phyloP scores from a whole-genome alignment of 2,113 vertebrate species.

The Neotoma lepida region DNA sequence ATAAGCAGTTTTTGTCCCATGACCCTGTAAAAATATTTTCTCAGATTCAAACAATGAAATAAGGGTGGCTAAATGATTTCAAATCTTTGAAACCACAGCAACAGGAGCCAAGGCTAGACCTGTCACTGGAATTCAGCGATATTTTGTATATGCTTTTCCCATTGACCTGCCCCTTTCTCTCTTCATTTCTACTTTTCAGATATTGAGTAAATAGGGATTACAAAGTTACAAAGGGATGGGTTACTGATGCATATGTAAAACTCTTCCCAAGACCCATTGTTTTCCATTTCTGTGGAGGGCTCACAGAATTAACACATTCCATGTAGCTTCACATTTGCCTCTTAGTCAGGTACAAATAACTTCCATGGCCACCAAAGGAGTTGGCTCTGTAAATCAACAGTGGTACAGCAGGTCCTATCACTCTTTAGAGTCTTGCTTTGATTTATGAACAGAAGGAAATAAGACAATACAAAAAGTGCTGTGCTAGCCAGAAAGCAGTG shows the following conservation, averaged over 20 bases:
- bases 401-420: neutral
- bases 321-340: neutral
- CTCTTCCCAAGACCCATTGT: neutral
- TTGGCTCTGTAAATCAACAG: slow-evolving; percentile 5
- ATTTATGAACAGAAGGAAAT: slow-evolving; percentile 75
- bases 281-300: neutral
- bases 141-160: neutral
- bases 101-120: neutral
- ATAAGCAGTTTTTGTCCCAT: neutral
- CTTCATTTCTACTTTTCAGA: neutral
- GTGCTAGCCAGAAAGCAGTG: slow-evolving; percentile 70
- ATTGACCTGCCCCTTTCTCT: neutral
- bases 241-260: neutral
- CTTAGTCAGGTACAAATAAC: neutral
- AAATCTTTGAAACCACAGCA: neutral
- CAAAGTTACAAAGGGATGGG: neutral
- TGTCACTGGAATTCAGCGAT: neutral
- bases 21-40: neutral
- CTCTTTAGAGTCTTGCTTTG: slow-evolving; percentile 58
- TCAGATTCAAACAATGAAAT: neutral
- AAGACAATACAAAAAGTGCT: slow-evolving; percentile 73
- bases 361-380: neutral
- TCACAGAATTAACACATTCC: neutral
- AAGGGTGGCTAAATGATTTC: neutral
- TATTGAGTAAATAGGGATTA: neutral